phyloP scores from a whole-genome alignment of 2,797 vertebrate genomes.

The Margarornis squamiger region DNA sequence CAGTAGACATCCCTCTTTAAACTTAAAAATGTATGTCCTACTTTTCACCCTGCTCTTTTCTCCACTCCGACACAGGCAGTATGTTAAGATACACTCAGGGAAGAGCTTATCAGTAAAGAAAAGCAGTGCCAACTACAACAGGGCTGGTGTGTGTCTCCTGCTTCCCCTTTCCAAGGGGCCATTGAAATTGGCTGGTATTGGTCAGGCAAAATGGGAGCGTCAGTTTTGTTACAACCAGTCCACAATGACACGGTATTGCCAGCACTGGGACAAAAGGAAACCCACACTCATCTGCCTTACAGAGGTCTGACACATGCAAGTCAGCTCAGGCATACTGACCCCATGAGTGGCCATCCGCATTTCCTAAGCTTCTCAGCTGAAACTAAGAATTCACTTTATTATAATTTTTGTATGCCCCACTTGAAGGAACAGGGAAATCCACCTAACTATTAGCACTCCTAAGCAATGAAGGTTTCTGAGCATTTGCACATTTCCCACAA shows the following conservation, averaged over 20 bases:
- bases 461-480: not conserved
- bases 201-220: accelerated
- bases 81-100: not conserved
- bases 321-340: not conserved
- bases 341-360: not conserved
- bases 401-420: not conserved
- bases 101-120: not conserved
- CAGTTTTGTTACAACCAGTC: not conserved
- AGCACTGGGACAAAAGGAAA: not conserved
- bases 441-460: not conserved
- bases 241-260: accelerated
- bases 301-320: not conserved
- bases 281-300: not conserved
- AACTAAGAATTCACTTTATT: not conserved
- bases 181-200: not conserved
- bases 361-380: not conserved
- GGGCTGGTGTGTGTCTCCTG: not conserved
- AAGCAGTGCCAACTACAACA: not conserved
- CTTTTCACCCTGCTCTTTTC: not conserved
- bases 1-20: not conserved
- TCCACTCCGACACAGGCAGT: not conserved
- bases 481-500: not conserved
- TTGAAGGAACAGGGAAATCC: not conserved
- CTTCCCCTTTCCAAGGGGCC: not conserved
- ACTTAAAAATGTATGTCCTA: not conserved